Evolutionary conservation across 2,888 invertebrate species (phyloP), one percentile per base, ranked within the genome.

Genomic region (Lordiphosa andalusiaca): DNA sequence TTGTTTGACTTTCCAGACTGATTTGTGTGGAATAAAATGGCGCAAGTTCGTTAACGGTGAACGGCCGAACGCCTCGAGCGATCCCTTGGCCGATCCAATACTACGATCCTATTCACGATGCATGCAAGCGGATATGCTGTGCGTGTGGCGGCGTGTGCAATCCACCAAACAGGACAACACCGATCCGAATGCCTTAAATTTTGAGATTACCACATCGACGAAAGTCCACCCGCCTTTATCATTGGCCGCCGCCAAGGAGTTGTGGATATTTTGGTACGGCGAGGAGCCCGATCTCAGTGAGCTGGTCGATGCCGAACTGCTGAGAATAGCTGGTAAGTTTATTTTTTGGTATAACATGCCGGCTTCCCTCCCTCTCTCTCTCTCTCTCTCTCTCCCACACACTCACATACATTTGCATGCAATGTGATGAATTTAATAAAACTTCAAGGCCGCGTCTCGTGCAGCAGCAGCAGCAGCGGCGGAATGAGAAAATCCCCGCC

Each of bases 231-330:
- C 94, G 87, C 95, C 95, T 73, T 92, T 96, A 85, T 94, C 95
- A 83, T 92, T 96, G 82, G 93, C 94, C 88, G 94, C 95, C 87
- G 94, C 96, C 90, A 99, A 98, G 91, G 99, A 99, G 90, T 93
- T 99, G 66, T 99, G 99, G 99, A 96, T 99, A 90, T 99, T 99
- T 92, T 99, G 99, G 99, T 99, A 99, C 91, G 98, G 98, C 87
- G 98, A 98, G 90, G 97, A 97, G 90, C 97, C 97, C 56, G 96
- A 97, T 90, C 92, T 97, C 70, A 93, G 92, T 85, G 94, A 94
- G 63, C 92, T 97, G 85, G 94, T 97, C 80, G 94, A 95, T 62
- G 93, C 94, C 10, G 96, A 97, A 88, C 93, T 98, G 73, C 93
- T 98, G 70, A 93, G 95, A 87, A 92, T 88, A 58, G 93, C 93